Base-by-base conservation (phyloP, 2,888 invertebrate species). In the Ormyrus nitidulus region DNA sequence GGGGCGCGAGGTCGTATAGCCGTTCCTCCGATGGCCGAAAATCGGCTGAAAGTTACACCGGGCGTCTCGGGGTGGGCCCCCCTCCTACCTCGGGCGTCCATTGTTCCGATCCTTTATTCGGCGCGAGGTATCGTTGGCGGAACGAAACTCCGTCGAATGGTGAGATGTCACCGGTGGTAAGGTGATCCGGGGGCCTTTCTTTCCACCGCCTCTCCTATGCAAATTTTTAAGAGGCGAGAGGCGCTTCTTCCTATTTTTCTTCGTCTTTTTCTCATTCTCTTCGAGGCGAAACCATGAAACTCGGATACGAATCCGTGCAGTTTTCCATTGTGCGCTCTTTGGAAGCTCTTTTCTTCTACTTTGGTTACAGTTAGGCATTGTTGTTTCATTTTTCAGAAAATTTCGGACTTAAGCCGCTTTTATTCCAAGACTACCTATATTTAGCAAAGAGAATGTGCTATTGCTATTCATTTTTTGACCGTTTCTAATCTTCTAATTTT, bases 81-180 rank as follows among this genome's bases (percentile, higher is more conserved):
- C 19, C 48, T 48, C 71, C 9, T 19, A 19, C 19, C 74, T 2
- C 53, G 2, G 49, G 19, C 13, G 1, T 7, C 68, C 49, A 70
- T 80, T 77, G 73, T 78, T 71, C 51, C 7, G 62, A 62, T 70
- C 77, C 44, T 70, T 81, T 78, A 78, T 78, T 74, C 66, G 66
- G 44, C 11, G 68, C 62, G 62, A 72, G 84, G 81, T 86, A 86
- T 87, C 86, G 85, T 85, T 86, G 85, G 85, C 86, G 85, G 86
- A 86, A 86, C 86, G 83, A 87, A 87, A 85, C 76, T 84, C 83
- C 83, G 84, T 80, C 81, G 77, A 86, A 86, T 85, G 65, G 80
- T 44, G 72, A 84, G 77, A 77, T 83, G 84, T 83, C 84, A 82
- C 81, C 69, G 69, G 4, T 11, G 69, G 73, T 74, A 64, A 79